These are phyloP conservation scores for Megaceryle maxima DNA, from an alignment of 2,113 vertebrate genomes.

Conservation along the genomic window DNA sequence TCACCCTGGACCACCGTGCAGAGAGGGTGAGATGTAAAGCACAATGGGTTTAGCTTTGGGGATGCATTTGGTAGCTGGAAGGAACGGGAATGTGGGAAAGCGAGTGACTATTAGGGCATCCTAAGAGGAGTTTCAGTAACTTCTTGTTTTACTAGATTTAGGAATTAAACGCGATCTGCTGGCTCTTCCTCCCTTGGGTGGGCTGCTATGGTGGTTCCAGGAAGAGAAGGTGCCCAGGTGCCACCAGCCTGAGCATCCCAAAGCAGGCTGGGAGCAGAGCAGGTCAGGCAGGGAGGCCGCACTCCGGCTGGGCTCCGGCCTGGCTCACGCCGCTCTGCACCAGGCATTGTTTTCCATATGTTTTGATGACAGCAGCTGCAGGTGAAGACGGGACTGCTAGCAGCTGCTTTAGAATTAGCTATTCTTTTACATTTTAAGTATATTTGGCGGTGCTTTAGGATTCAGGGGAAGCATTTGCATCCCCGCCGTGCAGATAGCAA, in stretches of 20 bases:
- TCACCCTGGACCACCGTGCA: neutral
- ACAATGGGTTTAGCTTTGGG: neutral
- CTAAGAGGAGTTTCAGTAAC: neutral
- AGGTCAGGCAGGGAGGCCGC: neutral
- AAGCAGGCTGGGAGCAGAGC: neutral
- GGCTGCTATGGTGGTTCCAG: neutral
- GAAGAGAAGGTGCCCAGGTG: neutral
- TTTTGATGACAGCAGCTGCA: neutral
- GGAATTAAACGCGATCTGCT: neutral
- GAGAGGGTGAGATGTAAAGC: neutral
- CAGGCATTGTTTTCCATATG: fast-evolving
- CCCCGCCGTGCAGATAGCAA: neutral
- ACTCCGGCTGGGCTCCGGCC: fast-evolving
- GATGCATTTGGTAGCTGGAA: neutral
- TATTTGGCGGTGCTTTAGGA: neutral
- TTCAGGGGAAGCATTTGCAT: neutral
- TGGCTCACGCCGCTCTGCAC: neutral
- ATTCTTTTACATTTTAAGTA: neutral
- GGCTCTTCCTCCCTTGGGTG: neutral
- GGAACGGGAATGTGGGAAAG: neutral
- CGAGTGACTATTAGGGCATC: neutral
- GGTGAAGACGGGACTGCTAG: neutral
- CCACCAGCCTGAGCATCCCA: neutral
- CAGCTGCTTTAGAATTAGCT: neutral
- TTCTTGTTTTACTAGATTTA: neutral